phyloP scores from a whole-genome alignment of 2,113 vertebrate species.

The Brienomyrus brachyistius region DNA sequence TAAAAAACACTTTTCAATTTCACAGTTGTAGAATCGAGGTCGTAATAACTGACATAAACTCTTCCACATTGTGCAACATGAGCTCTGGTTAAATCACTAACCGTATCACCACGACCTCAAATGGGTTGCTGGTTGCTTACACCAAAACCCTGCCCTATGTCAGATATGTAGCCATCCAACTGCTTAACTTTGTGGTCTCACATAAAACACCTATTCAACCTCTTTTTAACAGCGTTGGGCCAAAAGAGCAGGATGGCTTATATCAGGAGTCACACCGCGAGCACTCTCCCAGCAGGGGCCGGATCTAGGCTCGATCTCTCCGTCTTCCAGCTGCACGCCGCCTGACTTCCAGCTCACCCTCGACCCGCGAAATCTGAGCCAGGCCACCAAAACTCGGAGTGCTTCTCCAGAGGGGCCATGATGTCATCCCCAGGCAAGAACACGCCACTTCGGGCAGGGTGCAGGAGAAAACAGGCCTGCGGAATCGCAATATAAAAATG shows the following conservation, averaged over 20 bases:
- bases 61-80: neutral
- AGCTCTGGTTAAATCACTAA: neutral
- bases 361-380: slow-evolving; percentile 28
- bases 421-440: slow-evolving; percentile 51
- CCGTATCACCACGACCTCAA: neutral
- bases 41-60: neutral
- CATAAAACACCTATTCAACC: neutral
- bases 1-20: neutral
- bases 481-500: slow-evolving; percentile 64
- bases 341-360: slow-evolving; percentile 34
- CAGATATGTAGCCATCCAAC: neutral
- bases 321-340: slow-evolving; percentile 16
- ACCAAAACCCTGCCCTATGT: neutral
- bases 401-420: slow-evolving; percentile 41
- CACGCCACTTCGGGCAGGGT: slow-evolving; percentile 37
- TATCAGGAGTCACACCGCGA: neutral
- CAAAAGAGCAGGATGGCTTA: neutral
- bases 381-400: slow-evolving; percentile 30
- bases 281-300: neutral
- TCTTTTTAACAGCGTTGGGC: neutral
- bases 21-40: neutral
- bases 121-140: neutral
- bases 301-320: neutral
- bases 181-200: neutral
- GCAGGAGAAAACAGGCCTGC: slow-evolving; percentile 37